Percentiles rank a stretch among this genome's conserved stretches.
Conservation (phyloP, 1,140 invertebrate genomes). For the Microvelia longipes region DNA sequence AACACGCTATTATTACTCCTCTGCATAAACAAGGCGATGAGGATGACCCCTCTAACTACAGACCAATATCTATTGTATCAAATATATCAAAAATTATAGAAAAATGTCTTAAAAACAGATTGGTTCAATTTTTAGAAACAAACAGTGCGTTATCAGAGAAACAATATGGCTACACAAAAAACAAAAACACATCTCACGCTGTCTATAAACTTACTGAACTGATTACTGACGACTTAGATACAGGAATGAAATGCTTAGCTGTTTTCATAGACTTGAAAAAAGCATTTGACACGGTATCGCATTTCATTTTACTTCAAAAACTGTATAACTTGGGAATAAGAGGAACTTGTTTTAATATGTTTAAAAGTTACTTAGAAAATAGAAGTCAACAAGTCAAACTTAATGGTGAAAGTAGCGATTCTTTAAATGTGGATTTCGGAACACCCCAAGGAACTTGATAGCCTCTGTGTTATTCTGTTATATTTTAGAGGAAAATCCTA, state of each 20-base stretch:
- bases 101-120: conserved; percentile 1
- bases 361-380: background rate
- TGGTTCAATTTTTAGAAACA: background rate
- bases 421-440: background rate
- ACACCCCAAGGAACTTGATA: background rate
- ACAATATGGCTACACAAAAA: background rate
- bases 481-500: background rate
- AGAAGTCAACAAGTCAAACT: background rate
- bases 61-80: background rate
- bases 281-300: conserved; percentile 1
- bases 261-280: conserved; percentile 1
- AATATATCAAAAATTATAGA: background rate
- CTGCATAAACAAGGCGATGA: background rate
- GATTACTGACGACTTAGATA: background rate
- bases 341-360: background rate
- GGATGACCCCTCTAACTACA: background rate
- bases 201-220: background rate
- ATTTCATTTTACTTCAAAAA: background rate
- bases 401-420: background rate
- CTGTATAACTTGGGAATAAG: background rate
- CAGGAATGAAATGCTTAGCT: background rate
- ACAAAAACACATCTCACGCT: background rate
- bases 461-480: background rate
- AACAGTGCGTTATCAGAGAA: background rate
- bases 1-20: background rate